Conservation (phyloP, 2,888 invertebrate genomes). For the Ephialtes manifestator region DNA sequence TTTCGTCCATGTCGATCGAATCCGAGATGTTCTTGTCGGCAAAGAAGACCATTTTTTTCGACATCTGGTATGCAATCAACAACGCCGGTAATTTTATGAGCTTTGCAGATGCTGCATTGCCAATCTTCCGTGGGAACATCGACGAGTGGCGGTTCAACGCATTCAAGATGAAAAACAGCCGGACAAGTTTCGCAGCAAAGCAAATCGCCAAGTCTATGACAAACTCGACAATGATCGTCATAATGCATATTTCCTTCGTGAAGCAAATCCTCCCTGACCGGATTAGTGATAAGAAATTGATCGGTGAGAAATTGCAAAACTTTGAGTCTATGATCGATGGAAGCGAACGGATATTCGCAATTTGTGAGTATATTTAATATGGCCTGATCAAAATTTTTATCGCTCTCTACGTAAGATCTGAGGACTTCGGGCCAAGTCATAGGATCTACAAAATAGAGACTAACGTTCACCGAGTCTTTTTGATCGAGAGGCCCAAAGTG, state of each 20-base stretch:
- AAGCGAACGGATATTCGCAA: constrained; percentile 96
- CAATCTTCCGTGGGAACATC: constrained; percentile 99
- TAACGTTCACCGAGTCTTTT: constrained; percentile 98
- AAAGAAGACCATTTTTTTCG: constrained; percentile 96
- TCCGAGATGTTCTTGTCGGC: constrained; percentile 97
- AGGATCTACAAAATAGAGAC: constrained; percentile 96
- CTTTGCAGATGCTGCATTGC: constrained; percentile 97
- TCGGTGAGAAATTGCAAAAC: constrained; percentile 97
- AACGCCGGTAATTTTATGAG: constrained; percentile 96
- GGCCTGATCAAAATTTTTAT: constrained; percentile 92
- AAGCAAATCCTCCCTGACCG: constrained; percentile 96
- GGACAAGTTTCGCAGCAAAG: constrained; percentile 99
- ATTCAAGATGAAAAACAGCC: constrained; percentile 98
- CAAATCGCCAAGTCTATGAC: constrained; percentile 97
- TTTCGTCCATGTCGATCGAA: constrained; percentile 98
- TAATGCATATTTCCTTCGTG: constrained; percentile 98
- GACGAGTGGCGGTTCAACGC: constrained; percentile 97
- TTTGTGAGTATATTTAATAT: constrained; percentile 90
- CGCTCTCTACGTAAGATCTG: constrained; percentile 96
- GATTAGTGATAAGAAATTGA: constrained; percentile 96
- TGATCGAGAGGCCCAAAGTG: constrained; percentile 98
- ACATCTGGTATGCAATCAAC: constrained; percentile 96
- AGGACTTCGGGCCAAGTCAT: constrained; percentile 99
- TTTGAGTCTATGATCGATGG: constrained; percentile 92
- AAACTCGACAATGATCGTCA: constrained; percentile 97